Percentiles rank a stretch among this genome's conserved stretches.
Evolutionary conservation across 2,888 invertebrate species (phyloP).

Genomic region (Charanyca ferruginea): DNA sequence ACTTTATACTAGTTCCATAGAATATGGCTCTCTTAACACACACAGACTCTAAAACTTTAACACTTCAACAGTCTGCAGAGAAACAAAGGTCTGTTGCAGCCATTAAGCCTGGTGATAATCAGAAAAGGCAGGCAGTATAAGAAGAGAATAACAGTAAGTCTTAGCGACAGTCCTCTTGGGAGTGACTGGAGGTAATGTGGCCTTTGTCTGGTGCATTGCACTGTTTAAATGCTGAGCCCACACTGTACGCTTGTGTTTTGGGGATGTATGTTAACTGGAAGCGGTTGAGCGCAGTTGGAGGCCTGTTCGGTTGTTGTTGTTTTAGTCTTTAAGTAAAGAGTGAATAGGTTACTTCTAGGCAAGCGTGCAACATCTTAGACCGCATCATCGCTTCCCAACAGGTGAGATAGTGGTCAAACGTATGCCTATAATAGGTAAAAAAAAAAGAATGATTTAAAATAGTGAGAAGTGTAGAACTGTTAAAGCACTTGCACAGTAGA

Average conservation of each 20-base stretch:
- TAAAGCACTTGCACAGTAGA: no score
- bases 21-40: neutral
- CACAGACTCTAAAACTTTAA: neutral
- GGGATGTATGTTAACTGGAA: slow-evolving; percentile 16
- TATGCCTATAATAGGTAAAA: no score
- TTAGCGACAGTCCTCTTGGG: slow-evolving; percentile 46
- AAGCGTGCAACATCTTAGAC: no score
- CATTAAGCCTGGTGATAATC: slow-evolving; percentile 50
- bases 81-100: slow-evolving; percentile 21
- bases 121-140: slow-evolving; percentile 26
- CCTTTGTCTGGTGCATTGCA: slow-evolving; percentile 55
- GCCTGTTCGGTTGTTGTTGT: neutral
- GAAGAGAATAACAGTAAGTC: slow-evolving; percentile 42
- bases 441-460: no score
- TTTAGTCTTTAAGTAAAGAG: no score
- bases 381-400: no score
- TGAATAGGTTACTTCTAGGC: no score
- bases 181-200: slow-evolving; percentile 46
- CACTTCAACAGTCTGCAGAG: slow-evolving; percentile 16
- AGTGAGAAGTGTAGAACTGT: no score
- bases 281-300: slow-evolving; percentile 7
- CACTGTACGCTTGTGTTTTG: neutral
- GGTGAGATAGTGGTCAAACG: no score
- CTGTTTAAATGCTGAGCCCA: slow-evolving; percentile 29
- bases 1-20: neutral